Evolutionary conservation across 2,888 invertebrate species (phyloP).

Genomic region (Spisula solida): DNA sequence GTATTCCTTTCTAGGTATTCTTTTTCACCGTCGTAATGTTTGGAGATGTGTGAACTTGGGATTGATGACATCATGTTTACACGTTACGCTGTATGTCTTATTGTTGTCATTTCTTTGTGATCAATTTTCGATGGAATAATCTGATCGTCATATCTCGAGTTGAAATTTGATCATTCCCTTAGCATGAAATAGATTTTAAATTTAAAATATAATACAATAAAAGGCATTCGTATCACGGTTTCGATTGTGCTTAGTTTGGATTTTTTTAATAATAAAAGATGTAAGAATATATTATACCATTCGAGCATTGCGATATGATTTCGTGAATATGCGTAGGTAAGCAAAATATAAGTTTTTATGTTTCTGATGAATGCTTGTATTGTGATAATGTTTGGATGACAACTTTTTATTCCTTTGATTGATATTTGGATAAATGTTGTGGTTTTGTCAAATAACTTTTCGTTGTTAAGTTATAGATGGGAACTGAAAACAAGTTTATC

Average conservation of each 20-base stretch:
- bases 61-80: background rate
- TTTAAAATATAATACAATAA: background rate
- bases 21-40: background rate
- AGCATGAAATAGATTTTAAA: background rate
- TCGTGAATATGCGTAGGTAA: background rate
- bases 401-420: background rate
- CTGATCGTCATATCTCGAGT: background rate
- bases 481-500: too few relatives aligned
- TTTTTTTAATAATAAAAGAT: background rate
- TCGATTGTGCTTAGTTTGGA: background rate
- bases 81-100: background rate
- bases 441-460: background rate
- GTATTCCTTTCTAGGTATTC: background rate
- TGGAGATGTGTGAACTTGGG: background rate
- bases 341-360: background rate
- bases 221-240: background rate
- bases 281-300: background rate
- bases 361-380: background rate
- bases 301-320: background rate
- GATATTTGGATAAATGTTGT: background rate
- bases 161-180: background rate
- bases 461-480: too few relatives aligned
- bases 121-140: background rate
- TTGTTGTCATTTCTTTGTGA: background rate
- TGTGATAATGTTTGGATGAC: background rate